These are phyloP conservation scores for Bradysia coprophila DNA, from an alignment of 1,140 invertebrate genomes.

Conservation along the genomic window DNA sequence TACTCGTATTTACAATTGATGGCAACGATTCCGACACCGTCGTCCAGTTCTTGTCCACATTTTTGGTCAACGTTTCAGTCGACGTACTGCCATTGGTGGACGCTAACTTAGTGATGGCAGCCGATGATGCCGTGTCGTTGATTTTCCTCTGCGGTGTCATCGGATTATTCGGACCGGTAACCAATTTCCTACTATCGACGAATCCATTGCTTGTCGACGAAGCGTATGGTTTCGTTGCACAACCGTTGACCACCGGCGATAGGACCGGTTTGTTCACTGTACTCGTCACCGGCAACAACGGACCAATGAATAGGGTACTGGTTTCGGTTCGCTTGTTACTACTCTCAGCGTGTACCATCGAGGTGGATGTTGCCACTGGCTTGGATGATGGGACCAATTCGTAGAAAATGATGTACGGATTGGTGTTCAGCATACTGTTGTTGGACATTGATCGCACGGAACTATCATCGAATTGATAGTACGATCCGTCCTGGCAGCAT, in stretches of 20 bases:
- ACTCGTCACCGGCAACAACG: not conserved
- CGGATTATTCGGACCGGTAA: not conserved
- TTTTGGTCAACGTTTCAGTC: no score
- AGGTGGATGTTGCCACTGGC: conserved; percentile 7
- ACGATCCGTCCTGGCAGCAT: conserved; percentile 57
- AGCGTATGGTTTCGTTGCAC: not conserved
- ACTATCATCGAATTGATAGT: conserved; percentile 64
- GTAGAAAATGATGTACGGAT: conserved; percentile 83
- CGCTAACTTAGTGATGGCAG: no score
- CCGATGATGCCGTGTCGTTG: no score
- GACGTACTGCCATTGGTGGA: no score
- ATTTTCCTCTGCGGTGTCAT: no score
- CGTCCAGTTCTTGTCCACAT: no score
- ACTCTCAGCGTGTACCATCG: not conserved
- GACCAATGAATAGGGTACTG: not conserved
- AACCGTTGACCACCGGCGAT: not conserved
- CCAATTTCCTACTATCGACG: not conserved
- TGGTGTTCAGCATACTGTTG: conserved; percentile 54
- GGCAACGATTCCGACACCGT: not conserved
- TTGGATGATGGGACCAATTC: conserved; percentile 31
- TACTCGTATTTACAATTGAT: not conserved
- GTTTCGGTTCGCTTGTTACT: not conserved
- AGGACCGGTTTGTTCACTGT: not conserved
- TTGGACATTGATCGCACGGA: conserved; percentile 54
- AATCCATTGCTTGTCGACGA: not conserved